Conservation (phyloP, 2,113 vertebrate genomes). For the Megaptera novaeangliae region DNA sequence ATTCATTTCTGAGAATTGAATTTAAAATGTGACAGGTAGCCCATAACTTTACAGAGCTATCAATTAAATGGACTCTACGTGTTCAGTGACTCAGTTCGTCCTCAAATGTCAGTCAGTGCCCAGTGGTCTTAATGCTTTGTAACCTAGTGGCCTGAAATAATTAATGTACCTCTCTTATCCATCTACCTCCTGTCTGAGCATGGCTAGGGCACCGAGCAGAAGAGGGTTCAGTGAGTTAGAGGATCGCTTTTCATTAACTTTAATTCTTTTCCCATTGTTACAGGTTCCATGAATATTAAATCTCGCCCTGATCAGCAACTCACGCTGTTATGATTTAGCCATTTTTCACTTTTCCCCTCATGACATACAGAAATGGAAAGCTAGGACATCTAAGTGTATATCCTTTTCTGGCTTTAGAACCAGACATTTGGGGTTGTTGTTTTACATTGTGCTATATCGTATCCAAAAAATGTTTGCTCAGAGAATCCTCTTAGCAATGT, state of each 20-base stretch:
- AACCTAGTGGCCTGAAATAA: constrained; percentile 34
- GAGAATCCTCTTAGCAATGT: not conserved
- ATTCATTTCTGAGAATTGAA: constrained; percentile 14
- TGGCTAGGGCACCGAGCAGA: not conserved
- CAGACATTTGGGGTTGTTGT: not conserved
- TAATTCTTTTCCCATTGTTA: constrained; percentile 18
- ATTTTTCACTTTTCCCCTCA: constrained; percentile 20
- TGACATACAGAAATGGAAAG: constrained; percentile 42
- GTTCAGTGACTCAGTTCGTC: not conserved
- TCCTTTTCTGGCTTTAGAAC: not conserved
- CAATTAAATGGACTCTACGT: constrained; percentile 12
- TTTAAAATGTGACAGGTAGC: constrained; percentile 32
- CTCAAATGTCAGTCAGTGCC: constrained; percentile 33
- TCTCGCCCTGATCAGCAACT: not conserved
- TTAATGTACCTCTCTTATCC: not conserved
- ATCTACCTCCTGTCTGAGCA: constrained; percentile 9
- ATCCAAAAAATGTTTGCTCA: not conserved
- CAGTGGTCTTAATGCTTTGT: constrained; percentile 6
- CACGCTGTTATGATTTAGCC: not conserved
- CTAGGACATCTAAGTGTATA: not conserved
- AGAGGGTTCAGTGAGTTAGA: not conserved
- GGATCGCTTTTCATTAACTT: constrained; percentile 47
- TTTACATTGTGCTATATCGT: not conserved
- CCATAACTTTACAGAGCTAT: constrained; percentile 34
- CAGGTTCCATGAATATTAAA: constrained; percentile 27